Base-by-base conservation (phyloP, 2,113 vertebrate species). In the Tachysurus fulvidraco region DNA sequence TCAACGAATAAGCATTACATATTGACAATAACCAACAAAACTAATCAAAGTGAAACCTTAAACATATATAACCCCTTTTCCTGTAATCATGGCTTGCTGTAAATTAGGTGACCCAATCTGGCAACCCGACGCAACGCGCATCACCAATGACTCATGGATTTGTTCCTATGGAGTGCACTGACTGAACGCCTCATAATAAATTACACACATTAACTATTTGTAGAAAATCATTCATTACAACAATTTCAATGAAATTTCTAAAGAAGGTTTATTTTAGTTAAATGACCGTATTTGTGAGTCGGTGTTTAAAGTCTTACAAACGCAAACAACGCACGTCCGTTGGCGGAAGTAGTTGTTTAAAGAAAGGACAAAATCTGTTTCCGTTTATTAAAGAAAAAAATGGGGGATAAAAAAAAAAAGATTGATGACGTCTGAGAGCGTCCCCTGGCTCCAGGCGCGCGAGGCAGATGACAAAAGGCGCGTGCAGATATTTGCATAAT, bases 101-200 rank as follows among this genome's bases (percentile, higher is more conserved):
- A 25, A 60, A 36, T 12, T 23, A 1, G 21, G 6, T 5, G 54
- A 25, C 73, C 3, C 28, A 84, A 84, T 60, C 83, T 84, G 83
- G 83, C 83, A 84, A 84, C 83, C 83, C 65, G 62, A n/a, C 4
- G 62, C 82, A 86, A 62, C 55, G 57, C 80, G 84, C 88, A 87
- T 86, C 83, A 89, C 84, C 85, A 88, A 89, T 91, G 90, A 91
- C 90, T 91, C 90, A 91, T 91, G 85, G 87, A 88, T 90, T 88
- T 71, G 89, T 87, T 85, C 89, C 74, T 86, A 86, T 83, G n/a
- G 78, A 87, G 86, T 55, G 41, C 59, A 69, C 50, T 69, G 62
- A 83, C 44, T 69, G 67, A 57, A 36, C 30, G 10, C 17, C 30
- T 81, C 55, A 14, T 5, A 81, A 81, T 81, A 44, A 41, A 41